These are phyloP conservation scores for Elaphurus davidianus DNA, from an alignment of 2,113 vertebrate species.

Conservation along the genomic window DNA sequence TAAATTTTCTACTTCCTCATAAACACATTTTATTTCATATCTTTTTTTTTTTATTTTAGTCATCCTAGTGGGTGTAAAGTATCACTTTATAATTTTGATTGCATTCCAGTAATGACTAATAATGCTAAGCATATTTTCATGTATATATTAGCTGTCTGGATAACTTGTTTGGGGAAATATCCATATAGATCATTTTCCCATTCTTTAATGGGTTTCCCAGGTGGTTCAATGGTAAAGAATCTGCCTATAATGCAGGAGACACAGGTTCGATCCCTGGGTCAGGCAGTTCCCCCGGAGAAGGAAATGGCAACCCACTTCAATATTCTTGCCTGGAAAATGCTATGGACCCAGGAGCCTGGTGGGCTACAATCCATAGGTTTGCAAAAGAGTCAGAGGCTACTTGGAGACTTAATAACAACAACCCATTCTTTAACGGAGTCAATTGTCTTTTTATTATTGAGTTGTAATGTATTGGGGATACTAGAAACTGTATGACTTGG, in stretches of 20 bases:
- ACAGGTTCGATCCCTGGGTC: neutral
- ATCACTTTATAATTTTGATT: neutral
- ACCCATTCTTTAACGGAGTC: neutral
- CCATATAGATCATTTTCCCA: neutral
- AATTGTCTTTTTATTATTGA: neutral
- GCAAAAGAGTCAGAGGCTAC: neutral
- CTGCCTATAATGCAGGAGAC: neutral
- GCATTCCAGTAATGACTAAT: neutral
- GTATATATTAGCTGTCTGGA: neutral
- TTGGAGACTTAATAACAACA: neutral
- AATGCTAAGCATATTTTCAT: neutral
- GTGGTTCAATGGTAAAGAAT: neutral
- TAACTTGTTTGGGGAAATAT: neutral
- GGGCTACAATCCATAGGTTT: neutral
- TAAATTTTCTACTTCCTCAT: neutral
- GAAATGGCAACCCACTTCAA: neutral
- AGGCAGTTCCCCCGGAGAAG: neutral
- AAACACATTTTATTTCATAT: neutral
- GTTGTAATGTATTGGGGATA: neutral
- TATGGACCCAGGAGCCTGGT: neutral
- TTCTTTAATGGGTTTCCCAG: neutral
- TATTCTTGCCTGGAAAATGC: neutral
- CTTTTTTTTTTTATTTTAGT: neutral
- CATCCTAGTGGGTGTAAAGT: neutral
- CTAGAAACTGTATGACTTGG: neutral